Conservation (phyloP, 2,888 invertebrate species). For the Automeris io region DNA sequence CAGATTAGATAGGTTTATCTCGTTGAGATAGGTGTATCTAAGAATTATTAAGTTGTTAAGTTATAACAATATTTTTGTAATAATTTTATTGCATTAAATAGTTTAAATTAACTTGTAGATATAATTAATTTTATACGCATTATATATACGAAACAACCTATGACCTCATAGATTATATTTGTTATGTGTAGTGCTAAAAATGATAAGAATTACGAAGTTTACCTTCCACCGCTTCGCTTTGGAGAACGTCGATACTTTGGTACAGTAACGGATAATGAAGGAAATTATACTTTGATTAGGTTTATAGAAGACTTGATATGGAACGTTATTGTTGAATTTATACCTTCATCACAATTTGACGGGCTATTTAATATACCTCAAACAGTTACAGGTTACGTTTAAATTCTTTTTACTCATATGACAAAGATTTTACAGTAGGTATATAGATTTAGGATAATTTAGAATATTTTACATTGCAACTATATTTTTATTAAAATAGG, state of each 20-base stretch:
- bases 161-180: no score
- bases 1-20: not conserved
- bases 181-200: slow-evolving; percentile 42
- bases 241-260: slow-evolving; percentile 53
- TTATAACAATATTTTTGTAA: no score
- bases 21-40: not conserved
- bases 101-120: not conserved
- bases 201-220: slow-evolving; percentile 41
- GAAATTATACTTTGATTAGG: slow-evolving; percentile 14
- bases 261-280: slow-evolving; percentile 31
- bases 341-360: slow-evolving; percentile 48
- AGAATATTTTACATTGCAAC: no score
- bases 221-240: slow-evolving; percentile 43
- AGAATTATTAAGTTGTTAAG: not conserved
- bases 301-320: slow-evolving; percentile 42
- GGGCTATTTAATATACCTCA: slow-evolving; percentile 43
- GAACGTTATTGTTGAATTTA: slow-evolving; percentile 31
- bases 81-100: not conserved
- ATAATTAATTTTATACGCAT: not conserved
- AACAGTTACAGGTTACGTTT: slow-evolving; percentile 40
- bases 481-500: no score
- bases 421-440: not conserved
- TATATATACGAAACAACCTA: no score
- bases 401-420: not conserved
- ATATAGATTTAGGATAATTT: not conserved